Evolutionary conservation across 2,113 vertebrate genomes (phyloP), one percentile per base, ranked within the genome.

Genomic region (Rhinoderma darwinii): DNA sequence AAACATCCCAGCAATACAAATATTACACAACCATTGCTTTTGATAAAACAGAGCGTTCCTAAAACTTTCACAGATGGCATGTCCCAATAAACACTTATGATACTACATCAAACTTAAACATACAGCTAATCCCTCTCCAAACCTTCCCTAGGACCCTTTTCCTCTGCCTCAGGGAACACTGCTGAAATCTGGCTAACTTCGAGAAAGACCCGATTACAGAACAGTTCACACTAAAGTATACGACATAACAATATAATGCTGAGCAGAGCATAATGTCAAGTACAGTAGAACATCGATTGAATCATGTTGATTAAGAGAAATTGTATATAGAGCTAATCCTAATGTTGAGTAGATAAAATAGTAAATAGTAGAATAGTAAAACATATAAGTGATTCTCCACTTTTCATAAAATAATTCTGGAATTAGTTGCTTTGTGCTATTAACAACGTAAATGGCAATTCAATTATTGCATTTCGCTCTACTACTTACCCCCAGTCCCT

Each of bases 1-100:
- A 84, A 84, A 54, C 32, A 75, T 44, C 11, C 7, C 9, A 4
- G 68, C 14, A 30, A 75, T 15, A 43, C 83, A 84, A 74, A 84
- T 51, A 41, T 39, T 84, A 27, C 44, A 84, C 44, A 41, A 25
- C 30, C 20, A 47, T 66, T 83, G 70, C 43, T 72, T 59, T 37
- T 54, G 50, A 75, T 83, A 83, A 75, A 17, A 30, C 35, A 73
- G 32, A 44, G 22, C 32, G 25, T 56, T 79, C 20, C 76, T 56
- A 20, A 54, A 79, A 25, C 27, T 56, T 79, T 56, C 50, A 37
- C 50, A 56, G 50, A 79, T 79, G 47, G 30, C 32, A 56, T 25
- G 9, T 35, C 32, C 47, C 20, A 11, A 79, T 37, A 56, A 79
- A 79, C 17, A 54, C 27, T 54, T 79, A 20, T 25, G 50, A 79